A percentile compares a stretch with the other conserved stretches of the same genome.
These are phyloP conservation scores for Cyclophora albipunctata DNA, from an alignment of 2,888 invertebrate species.

Conservation along the genomic window DNA sequence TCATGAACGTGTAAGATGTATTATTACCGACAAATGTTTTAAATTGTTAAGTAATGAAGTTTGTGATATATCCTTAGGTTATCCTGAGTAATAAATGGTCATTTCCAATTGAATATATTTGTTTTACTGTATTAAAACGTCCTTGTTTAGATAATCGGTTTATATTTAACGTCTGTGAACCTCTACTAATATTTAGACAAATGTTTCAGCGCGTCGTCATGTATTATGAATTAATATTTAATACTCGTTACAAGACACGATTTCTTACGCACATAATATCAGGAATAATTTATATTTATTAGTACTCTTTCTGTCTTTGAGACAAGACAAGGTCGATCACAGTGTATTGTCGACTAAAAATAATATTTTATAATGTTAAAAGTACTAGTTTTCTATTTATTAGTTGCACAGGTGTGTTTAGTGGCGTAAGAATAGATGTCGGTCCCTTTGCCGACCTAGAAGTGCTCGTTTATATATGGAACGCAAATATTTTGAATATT, in stretches of 20 bases:
- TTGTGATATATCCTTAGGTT: constrained; percentile 55
- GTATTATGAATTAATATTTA: constrained; percentile 22
- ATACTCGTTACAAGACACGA: constrained; percentile 1
- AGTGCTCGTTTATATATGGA: background rate
- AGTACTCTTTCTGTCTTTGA: constrained; percentile 15
- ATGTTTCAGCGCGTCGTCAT: constrained; percentile 26
- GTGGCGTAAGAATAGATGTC: no score
- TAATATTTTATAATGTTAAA: constrained; percentile 14
- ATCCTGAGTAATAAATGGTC: constrained; percentile 42
- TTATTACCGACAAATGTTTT: no score
- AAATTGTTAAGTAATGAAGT: constrained; percentile 18
- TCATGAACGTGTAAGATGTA: no score
- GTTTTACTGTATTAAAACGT: constrained; percentile 16
- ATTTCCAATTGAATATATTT: constrained; percentile 27
- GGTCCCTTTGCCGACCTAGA: constrained; percentile 2
- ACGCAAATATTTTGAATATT: no score
- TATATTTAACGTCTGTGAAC: constrained; percentile 10
- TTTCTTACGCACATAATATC: background rate
- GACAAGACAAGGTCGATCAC: constrained; percentile 19
- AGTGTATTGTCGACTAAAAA: no score
- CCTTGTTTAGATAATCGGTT: no score
- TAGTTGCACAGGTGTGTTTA: constrained; percentile 34
- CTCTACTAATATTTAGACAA: constrained; percentile 36
- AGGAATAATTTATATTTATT: constrained; percentile 1
- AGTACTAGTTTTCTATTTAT: constrained; percentile 25